Base-by-base conservation (phyloP, 2,888 invertebrate genomes). In the Tinea semifulvella region DNA sequence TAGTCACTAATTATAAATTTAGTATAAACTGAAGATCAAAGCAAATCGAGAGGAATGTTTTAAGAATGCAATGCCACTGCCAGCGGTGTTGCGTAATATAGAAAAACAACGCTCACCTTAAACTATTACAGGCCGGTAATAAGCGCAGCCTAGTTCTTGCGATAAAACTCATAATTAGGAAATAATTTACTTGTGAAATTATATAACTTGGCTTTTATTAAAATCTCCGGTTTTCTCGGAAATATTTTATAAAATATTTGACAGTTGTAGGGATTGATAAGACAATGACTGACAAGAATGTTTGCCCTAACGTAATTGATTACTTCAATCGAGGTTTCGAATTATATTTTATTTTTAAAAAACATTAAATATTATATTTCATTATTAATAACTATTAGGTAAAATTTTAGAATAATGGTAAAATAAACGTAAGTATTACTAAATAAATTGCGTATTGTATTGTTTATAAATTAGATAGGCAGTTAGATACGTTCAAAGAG, bases 11-110 rank as follows among this genome's bases (percentile, higher is more conserved):
- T n/a, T n/a, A n/a, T n/a, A n/a, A n/a, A n/a, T n/a, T n/a, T n/a
- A n/a, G n/a, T n/a, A n/a, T n/a, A n/a, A n/a, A n/a, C n/a, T n/a
- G n/a, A n/a, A n/a, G n/a, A n/a, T n/a, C n/a, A n/a, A n/a, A n/a
- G n/a, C n/a, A n/a, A n/a, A n/a, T n/a, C n/a, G n/a, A n/a, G n/a
- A n/a, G n/a, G n/a, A n/a, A n/a, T n/a, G n/a, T n/a, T n/a, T n/a
- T n/a, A n/a, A n/a, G n/a, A n/a, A 31, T 7, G 11, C 31, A 7
- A 31, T 31, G 31, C 11, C 31, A 26, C 14, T 31, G 31, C 18
- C 2, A 22, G 5, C 40, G 40, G 28, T 27, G 28, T 79, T 77
- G 76, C 77, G 72, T 76, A 76, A 77, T 50, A 45, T 65, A 63
- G 63, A 51, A 50, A 25, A n/a, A 42, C 31, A 39, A 48, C 46